Evolutionary conservation across 2,888 invertebrate genomes (phyloP), one percentile per base, ranked within the genome.

Genomic region (Corbicula japonica): DNA sequence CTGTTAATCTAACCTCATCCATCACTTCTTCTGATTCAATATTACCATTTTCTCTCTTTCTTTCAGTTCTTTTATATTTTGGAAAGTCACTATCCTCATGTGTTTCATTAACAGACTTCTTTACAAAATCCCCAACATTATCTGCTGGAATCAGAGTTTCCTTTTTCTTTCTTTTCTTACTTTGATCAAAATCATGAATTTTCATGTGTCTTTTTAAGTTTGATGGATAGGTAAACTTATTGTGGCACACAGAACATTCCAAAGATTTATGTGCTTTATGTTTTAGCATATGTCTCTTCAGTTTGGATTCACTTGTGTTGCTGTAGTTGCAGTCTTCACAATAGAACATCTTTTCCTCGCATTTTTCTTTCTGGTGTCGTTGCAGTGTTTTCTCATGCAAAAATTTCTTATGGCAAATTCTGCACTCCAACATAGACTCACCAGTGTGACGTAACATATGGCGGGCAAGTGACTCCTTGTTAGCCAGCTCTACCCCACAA

Each of bases 301-400:
- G 58, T 58, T 58, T 58, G 34, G 58, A 58, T 58, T 58, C 58
- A 58, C 58, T 58, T 35, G 8, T n/a, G 28, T 58, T 58, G n/a
- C 35, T 58, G 35, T 58, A 58, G 15, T 58, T 23, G 35, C 58
- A 58, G 1, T 35, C 58, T 58, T 28, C 35, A 58, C 58, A 58
- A 10, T 58, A 34, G n/a, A 35, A 35, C n/a, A 58, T 58, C 58
- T 35, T 58, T 35, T 58, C 58, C 12, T 58, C 35, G 35, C 58
- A 58, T 10, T 34, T 34, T 21, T 58, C 26, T 38, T 50, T 32
- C 26, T 65, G 30, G 52, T 65, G 65, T 15, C 23, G 34, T 52
- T 28, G 34, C 15, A 65, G 35, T 23, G 23, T 35, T 26, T 65
- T 34, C 38, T 65, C 38, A 35, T 50, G 50, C 21, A 50, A 32